These are phyloP conservation scores for Saccostrea echinata DNA, from an alignment of 1,140 invertebrate species.

Conservation along the genomic window DNA sequence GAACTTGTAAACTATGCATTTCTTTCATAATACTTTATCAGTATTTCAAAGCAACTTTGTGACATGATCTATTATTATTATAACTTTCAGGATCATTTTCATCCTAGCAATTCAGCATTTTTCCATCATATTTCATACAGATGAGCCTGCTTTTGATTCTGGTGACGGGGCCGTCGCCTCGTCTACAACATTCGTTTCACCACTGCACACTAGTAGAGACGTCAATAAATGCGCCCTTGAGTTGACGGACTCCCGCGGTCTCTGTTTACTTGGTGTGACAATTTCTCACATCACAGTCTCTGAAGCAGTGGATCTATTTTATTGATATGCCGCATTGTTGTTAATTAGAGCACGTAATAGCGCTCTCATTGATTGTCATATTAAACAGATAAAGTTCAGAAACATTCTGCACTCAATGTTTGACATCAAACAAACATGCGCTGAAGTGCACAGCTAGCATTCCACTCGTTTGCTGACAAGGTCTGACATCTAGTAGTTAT, in stretches of 20 bases:
- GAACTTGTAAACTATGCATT: neutral
- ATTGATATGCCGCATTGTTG: neutral
- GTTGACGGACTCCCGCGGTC: conserved; percentile 18
- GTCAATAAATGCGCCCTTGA: neutral
- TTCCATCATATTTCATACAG: neutral
- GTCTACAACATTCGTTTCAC: neutral
- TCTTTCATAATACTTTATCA: neutral
- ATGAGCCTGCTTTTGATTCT: neutral
- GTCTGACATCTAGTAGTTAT: neutral
- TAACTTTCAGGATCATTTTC: conserved; percentile 12
- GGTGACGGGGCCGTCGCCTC: neutral
- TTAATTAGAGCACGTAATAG: conserved; percentile 14
- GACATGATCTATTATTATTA: neutral
- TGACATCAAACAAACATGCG: conserved; percentile 22
- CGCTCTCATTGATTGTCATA: conserved; percentile 5
- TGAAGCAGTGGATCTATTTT: neutral
- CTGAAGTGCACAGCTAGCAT: conserved; percentile 15
- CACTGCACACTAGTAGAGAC: neutral
- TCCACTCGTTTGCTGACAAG: neutral
- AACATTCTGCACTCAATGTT: conserved; percentile 23
- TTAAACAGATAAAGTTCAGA: conserved; percentile 28
- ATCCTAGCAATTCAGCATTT: neutral
- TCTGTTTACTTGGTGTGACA: conserved; percentile 33
- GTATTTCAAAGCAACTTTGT: neutral
- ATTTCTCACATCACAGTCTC: neutral